Percentiles rank a stretch among this genome's conserved stretches.
These are phyloP conservation scores for Hylaeus anthracinus DNA, from an alignment of 1,140 invertebrate genomes.

Conservation along the genomic window DNA sequence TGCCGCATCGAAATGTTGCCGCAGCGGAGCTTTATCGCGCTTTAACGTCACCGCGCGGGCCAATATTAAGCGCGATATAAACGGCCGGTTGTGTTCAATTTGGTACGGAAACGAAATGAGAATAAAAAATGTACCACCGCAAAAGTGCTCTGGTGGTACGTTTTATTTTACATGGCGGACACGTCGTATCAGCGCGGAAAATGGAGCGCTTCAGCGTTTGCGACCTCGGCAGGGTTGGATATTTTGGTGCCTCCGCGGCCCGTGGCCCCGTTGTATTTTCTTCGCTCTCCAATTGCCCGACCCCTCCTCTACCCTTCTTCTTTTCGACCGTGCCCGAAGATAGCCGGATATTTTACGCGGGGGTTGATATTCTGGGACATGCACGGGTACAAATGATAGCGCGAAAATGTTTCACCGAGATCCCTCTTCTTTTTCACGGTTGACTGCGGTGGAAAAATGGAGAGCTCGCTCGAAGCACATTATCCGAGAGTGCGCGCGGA, in stretches of 20 bases:
- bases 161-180: constrained; percentile 62
- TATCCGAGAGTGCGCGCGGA: constrained; percentile 33
- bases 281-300: background rate
- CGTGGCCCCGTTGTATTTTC: constrained; percentile 20
- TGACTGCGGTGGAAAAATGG: constrained; percentile 44
- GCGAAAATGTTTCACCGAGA: constrained; percentile 52
- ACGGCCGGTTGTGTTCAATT: constrained; percentile 56
- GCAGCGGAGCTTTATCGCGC: constrained; percentile 49
- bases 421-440: constrained; percentile 43
- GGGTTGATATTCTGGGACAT: constrained; percentile 44
- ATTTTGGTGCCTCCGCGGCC: constrained; percentile 45
- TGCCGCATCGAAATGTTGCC: constrained; percentile 44
- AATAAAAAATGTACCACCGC: constrained; percentile 45
- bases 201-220: constrained; percentile 47
- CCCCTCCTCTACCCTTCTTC: background rate
- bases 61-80: constrained; percentile 66
- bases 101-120: constrained; percentile 36
- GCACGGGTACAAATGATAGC: constrained; percentile 53
- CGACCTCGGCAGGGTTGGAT: constrained; percentile 32
- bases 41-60: constrained; percentile 53
- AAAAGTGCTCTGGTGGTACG: constrained; percentile 27
- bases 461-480: constrained; percentile 27
- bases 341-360: constrained; percentile 52
- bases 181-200: constrained; percentile 63
- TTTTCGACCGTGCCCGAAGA: constrained; percentile 40